Conservation (phyloP, 2,113 vertebrate genomes). For the Sylvilagus bachmani region DNA sequence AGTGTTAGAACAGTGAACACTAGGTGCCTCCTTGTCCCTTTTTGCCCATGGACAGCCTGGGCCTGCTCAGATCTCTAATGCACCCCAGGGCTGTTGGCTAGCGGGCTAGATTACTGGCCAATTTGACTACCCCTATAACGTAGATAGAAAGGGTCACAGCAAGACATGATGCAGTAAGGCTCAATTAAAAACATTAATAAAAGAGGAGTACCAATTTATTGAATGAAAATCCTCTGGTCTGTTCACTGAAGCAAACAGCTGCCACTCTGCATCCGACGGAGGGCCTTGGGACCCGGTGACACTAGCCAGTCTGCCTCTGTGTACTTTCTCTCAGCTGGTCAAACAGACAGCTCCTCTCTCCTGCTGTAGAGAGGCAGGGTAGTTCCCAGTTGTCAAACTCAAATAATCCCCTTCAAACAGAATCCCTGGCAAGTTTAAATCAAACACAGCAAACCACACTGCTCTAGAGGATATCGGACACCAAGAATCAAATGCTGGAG, state of each 20-base stretch:
- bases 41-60: neutral
- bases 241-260: constrained; percentile 80
- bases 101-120: neutral
- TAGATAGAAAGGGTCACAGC: neutral
- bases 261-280: constrained; percentile 66
- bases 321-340: constrained; percentile 78
- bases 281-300: constrained; percentile 70
- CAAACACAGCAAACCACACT: constrained; percentile 58
- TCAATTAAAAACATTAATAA: constrained; percentile 76
- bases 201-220: constrained; percentile 73
- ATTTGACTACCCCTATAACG: neutral
- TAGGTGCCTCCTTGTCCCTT: neutral
- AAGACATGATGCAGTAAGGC: neutral
- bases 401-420: constrained; percentile 82
- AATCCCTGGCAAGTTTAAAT: constrained; percentile 79
- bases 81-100: neutral
- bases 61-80: neutral
- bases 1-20: neutral
- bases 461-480: constrained; percentile 37
- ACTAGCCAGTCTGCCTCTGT: constrained; percentile 67
- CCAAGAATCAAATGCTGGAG: neutral
- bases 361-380: constrained; percentile 61
- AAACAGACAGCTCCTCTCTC: constrained; percentile 79
- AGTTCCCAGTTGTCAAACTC: constrained; percentile 73
- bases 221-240: constrained; percentile 78